phyloP scores from a whole-genome alignment of 2,113 vertebrate species.

The Sturnira hondurensis region DNA sequence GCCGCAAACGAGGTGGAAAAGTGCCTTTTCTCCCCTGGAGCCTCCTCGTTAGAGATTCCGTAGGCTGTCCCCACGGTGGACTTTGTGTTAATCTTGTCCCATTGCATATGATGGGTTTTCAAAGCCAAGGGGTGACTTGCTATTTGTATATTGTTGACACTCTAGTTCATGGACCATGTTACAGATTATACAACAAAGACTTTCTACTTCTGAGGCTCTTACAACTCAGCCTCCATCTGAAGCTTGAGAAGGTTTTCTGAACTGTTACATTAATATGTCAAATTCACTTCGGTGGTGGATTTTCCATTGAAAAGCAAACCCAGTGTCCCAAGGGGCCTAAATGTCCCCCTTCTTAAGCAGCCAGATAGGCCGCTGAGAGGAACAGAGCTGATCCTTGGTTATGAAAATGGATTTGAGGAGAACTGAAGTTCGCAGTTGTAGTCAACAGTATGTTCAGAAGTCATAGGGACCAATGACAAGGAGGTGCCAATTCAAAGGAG shows the following conservation, averaged over 20 bases:
- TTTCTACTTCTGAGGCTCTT: not conserved
- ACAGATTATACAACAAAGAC: not conserved
- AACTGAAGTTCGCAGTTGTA: not conserved
- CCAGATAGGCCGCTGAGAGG: not conserved
- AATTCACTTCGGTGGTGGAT: not conserved
- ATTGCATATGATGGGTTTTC: not conserved
- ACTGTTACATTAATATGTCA: not conserved
- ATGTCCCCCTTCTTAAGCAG: not conserved
- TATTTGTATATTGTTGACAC: not conserved
- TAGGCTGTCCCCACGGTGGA: not conserved
- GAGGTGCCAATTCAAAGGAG: not conserved
- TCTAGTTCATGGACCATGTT: not conserved
- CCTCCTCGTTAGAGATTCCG: slow-evolving; percentile 39
- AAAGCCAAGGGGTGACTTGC: not conserved
- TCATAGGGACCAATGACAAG: not conserved
- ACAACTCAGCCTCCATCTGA: not conserved
- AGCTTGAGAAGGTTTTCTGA: not conserved
- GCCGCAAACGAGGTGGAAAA: not conserved
- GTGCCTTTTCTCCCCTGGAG: not conserved
- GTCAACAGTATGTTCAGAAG: not conserved
- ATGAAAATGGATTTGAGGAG: not conserved
- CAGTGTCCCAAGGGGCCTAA: not conserved
- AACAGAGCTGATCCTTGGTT: not conserved
- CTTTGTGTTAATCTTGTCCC: not conserved
- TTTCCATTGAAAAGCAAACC: not conserved